These are phyloP conservation scores for Epiperipatus broadwayi DNA, from an alignment of 2,888 invertebrate genomes.

Conservation along the genomic window DNA sequence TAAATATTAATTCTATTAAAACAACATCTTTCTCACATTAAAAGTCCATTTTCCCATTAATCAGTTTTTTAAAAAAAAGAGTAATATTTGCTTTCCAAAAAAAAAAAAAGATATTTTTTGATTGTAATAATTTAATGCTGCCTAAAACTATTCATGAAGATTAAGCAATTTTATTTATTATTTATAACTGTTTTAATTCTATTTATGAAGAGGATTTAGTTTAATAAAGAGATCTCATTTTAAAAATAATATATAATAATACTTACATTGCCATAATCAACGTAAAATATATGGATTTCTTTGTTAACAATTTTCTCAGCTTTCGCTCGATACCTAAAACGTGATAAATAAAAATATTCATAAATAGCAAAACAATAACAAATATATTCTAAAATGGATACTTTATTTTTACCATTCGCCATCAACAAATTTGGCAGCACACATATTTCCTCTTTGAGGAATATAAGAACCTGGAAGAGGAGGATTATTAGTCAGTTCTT, in stretches of 20 bases:
- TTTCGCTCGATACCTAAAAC: conserved; percentile 55
- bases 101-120: no score
- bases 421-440: conserved; percentile 72
- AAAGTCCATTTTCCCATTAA: no score
- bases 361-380: background rate
- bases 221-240: no score
- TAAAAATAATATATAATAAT: background rate
- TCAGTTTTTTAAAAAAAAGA: no score
- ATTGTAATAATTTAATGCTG: no score
- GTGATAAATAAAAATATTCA: conserved; percentile 11
- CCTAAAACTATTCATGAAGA: no score
- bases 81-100: no score
- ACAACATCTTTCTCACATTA: no score
- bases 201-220: no score
- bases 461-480: conserved; percentile 68
- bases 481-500: conserved; percentile 62
- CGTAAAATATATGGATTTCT: conserved; percentile 60
- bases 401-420: conserved; percentile 49
- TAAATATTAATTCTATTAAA: no score
- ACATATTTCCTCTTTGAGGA: conserved; percentile 51
- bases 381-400: background rate
- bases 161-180: no score
- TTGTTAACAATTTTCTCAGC: conserved; percentile 58
- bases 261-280: conserved; percentile 78
- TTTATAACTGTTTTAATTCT: no score